Evolutionary conservation across 2,113 vertebrate genomes (phyloP), one percentile per base, ranked within the genome.

Genomic region (Plectropomus leopardus): DNA sequence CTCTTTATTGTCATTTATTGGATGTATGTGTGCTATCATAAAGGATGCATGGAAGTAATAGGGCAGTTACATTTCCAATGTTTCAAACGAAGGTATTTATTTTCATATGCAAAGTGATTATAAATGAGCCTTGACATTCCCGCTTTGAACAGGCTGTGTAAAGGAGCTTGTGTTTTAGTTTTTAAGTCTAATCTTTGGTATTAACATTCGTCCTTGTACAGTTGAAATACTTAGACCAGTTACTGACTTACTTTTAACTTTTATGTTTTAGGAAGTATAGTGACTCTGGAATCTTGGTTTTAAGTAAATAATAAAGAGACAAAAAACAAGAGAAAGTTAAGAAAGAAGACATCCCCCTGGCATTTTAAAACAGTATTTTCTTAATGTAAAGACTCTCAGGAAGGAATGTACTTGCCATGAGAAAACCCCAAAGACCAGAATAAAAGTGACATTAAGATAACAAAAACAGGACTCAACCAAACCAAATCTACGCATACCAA

Each of bases 121-220:
- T n/a, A n/a, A n/a, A n/a, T n/a, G n/a, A n/a, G n/a, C n/a, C n/a
- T n/a, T n/a, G n/a, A 36, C 34, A 36, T 36, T 36, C 34, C 34
- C 8, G 34, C 34, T 9, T 36, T 36, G 34, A 36, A 8, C 34
- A 36, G 34, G 7, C 34, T 36, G 34, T 36, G 9, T 7, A 34
- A 34, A 34, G 34, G 34, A 1, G 34, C 34, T 34, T 7, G 34
- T 32, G 61, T 51, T 53, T 8, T 11, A 66, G 63, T 26, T 57
- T 85, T 81, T 66, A 64, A 77, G 72, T 67, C 36, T 26, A 67
- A 32, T 71, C 47, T 15, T 80, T 70, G 77, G 17, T 66, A 48
- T 75, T 83, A 86, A 87, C 70, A 78, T 34, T 47, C 53, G 76
- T 51, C 66, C 73, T 85, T 61, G 78, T 85, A 83, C 84, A 92